phyloP scores from a whole-genome alignment of 2,113 vertebrate species.

The Podarcis raffonei region DNA sequence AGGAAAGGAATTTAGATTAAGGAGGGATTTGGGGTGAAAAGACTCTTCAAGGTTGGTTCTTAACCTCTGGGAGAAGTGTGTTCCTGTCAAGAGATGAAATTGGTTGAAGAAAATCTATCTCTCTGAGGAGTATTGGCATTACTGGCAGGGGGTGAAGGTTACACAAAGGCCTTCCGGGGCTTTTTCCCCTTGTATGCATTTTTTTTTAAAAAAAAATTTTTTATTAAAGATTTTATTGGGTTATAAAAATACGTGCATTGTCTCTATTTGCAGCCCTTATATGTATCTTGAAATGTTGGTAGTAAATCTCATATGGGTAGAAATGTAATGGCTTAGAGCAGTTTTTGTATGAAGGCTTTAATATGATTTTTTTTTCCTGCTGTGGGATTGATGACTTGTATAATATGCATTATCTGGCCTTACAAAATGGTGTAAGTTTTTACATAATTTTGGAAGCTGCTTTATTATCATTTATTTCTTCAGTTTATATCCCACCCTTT shows the following conservation, averaged over 20 bases:
- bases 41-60: background rate
- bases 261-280: background rate
- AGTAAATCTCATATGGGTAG: background rate
- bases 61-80: background rate
- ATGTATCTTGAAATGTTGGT: background rate
- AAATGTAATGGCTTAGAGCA: background rate
- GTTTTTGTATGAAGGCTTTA: background rate
- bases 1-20: constrained; percentile 9
- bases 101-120: background rate
- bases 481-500: no score
- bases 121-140: background rate
- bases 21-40: background rate
- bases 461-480: no score
- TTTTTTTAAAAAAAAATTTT: no score
- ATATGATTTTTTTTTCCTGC: background rate
- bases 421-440: background rate
- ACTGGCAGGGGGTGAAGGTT: background rate
- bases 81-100: background rate
- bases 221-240: no score
- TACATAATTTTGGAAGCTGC: background rate
- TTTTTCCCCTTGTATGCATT: background rate
- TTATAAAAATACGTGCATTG: background rate
- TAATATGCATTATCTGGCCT: background rate
- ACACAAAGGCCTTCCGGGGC: background rate
- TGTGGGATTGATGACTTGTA: background rate